Base-by-base conservation (phyloP, 2,113 vertebrate genomes). In the Chaetodon auriga region DNA sequence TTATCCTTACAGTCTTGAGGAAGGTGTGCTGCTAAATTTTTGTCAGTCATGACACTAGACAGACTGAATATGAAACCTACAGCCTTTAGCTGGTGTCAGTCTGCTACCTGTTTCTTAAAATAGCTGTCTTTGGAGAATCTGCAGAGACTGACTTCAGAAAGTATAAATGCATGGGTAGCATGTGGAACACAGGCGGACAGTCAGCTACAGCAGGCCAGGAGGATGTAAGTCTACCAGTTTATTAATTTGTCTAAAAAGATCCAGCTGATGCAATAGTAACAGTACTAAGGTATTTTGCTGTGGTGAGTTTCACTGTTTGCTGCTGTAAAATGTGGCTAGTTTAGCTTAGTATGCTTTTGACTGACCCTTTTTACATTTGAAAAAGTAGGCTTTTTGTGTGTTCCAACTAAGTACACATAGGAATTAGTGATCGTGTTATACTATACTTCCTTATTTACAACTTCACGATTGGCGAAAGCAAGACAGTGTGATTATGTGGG, bases 61-160 rank as follows among this genome's bases (percentile, higher is more conserved):
- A 68, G 16, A 23, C 21, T n/a, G 15, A 66, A 68, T 38, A 25
- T 23, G 36, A 66, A 77, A 51, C 23, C 43, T 12, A 14, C 48
- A 64, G 43, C 15, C 43, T 45, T 45, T 23, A 48, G 14, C 63
- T 49, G 2, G 38, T 61, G 62, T 68, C 25, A 62, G 25, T 18
- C 41, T 63, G 63, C 21, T 35, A 58, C 41, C 71, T 64, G 58
- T 64, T 66, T 64, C 69, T 38, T 55, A 23, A 46, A 70, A 63
- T 10, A 36, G 62, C 38, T 58, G 41, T 71, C 19, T 23, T 38
- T 53, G 21, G 35, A 54, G 23, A 57, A 65, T 57, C 13, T 18
- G 19, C 19, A 15, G 36, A 63, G 18, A 63, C 38, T 36, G 10
- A 45, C 23, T 75, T 62, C 23, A 49, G 16, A 23, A 60, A 60